Percentiles rank a stretch among this genome's conserved stretches.
These are phyloP conservation scores for Tolypeutes matacus DNA, from an alignment of 2,797 vertebrate genomes.

Conservation along the genomic window DNA sequence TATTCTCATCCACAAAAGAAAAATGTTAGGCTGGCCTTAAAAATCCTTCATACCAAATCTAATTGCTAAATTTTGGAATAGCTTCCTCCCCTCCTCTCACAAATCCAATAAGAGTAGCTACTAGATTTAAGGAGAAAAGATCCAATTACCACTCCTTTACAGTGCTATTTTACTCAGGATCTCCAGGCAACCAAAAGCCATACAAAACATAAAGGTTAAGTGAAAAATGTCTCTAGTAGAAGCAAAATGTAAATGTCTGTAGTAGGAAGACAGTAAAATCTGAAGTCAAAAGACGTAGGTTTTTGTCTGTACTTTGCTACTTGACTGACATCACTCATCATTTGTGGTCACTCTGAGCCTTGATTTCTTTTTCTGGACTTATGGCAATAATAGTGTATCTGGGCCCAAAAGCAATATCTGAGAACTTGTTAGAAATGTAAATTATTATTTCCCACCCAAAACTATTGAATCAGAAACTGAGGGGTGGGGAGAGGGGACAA, in stretches of 20 bases:
- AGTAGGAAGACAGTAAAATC: slow-evolving; percentile 4
- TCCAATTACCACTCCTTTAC: background rate
- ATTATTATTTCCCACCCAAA: background rate
- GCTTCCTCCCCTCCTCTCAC: slow-evolving; percentile 21
- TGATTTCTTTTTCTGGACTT: slow-evolving; percentile 21
- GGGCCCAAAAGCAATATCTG: background rate
- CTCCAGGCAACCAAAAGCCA: slow-evolving; percentile 40
- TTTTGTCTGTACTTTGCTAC: background rate
- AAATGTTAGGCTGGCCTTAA: slow-evolving; percentile 35
- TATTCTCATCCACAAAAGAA: background rate
- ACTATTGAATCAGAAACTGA: slow-evolving; percentile 36
- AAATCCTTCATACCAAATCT: background rate
- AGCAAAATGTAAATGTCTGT: slow-evolving; percentile 16
- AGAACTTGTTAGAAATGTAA: slow-evolving; percentile 50
- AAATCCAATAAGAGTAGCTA: slow-evolving; percentile 21
- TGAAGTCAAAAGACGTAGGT: background rate
- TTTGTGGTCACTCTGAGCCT: background rate
- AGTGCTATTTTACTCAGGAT: slow-evolving; percentile 42
- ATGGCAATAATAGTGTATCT: background rate
- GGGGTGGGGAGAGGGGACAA: background rate
- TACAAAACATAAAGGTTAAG: slow-evolving; percentile 42
- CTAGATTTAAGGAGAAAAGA: slow-evolving; percentile 35
- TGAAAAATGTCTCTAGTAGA: background rate
- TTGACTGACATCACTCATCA: background rate
- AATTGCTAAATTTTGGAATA: slow-evolving; percentile 49